A percentile compares a stretch with the other conserved stretches of the same genome.
Evolutionary conservation across 2,888 invertebrate species (phyloP).

Genomic region (Caenorhabditis sp.): DNA sequence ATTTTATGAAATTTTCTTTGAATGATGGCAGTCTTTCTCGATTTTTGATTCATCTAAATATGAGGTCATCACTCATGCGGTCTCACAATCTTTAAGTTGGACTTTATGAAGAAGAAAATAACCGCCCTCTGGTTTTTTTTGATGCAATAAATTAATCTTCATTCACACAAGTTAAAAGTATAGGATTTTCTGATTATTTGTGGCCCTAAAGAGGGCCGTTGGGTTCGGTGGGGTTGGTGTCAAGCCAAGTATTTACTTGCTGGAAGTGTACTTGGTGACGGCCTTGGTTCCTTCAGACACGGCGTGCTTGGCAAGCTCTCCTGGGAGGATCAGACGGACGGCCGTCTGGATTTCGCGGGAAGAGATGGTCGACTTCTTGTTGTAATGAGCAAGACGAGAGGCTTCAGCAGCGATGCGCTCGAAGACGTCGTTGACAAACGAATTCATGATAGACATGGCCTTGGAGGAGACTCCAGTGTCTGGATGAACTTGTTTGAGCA

Average conservation of each 20-base stretch:
- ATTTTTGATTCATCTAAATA: no score
- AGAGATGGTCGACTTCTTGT: conserved; percentile 87
- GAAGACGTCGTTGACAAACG: conserved; percentile 89
- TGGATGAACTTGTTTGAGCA: conserved; percentile 45
- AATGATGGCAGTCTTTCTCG: no score
- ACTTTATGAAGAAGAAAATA: no score
- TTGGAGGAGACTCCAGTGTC: conserved; percentile 52
- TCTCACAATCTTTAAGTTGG: no score
- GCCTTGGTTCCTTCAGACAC: conserved; percentile 73
- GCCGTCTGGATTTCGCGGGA: conserved; percentile 85
- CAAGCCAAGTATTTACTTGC: conserved; percentile 60
- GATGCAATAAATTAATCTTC: no score
- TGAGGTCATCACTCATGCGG: no score
- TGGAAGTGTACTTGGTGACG: conserved; percentile 73
- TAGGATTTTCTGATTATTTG: conserved; percentile 27
- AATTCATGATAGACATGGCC: conserved; percentile 86
- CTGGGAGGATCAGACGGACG: conserved; percentile 75
- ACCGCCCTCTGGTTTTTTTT: no score
- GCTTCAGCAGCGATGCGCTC: conserved; percentile 87
- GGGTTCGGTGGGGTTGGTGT: conserved; percentile 55
- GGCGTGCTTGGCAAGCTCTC: conserved; percentile 74
- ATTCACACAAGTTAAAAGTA: not conserved
- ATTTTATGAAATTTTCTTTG: no score
- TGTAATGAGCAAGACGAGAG: conserved; percentile 86
- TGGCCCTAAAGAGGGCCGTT: conserved; percentile 73